Conservation (phyloP, 1,140 invertebrate genomes). For the Adoxophyes honmai region DNA sequence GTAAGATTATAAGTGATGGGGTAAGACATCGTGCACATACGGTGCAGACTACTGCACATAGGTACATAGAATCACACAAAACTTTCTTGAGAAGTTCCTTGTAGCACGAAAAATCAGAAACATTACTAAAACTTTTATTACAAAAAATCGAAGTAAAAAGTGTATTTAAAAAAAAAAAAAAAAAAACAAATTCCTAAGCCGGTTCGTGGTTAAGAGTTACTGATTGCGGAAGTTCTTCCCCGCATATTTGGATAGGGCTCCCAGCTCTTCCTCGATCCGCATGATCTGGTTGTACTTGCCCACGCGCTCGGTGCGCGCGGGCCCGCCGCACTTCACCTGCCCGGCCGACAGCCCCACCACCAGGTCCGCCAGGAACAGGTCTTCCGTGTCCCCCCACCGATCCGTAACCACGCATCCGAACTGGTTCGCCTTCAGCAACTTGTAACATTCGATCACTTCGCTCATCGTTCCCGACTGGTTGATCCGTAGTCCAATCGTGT, state of each 20-base stretch:
- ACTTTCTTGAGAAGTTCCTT: too few species aligned
- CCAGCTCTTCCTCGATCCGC: slow-evolving; percentile 98
- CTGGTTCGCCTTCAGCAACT: slow-evolving; percentile 91
- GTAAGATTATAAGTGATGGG: too few species aligned
- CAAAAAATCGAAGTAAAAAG: too few species aligned
- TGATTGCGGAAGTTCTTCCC: slow-evolving; percentile 91
- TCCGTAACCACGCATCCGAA: slow-evolving; percentile 98
- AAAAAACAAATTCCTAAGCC: too few species aligned
- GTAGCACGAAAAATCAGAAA: too few species aligned
- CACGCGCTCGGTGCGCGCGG: slow-evolving; percentile 96
- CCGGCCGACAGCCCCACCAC: slow-evolving; percentile 98
- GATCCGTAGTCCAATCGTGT: slow-evolving; percentile 95
- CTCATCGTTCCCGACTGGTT: slow-evolving; percentile 98
- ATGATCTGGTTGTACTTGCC: slow-evolving; percentile 99
- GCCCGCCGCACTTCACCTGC: slow-evolving; percentile 98
- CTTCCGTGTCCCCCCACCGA: slow-evolving; percentile 95
- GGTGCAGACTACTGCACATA: too few species aligned
- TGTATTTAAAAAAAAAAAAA: too few species aligned
- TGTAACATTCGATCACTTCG: slow-evolving; percentile 95
- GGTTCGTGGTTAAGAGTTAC: too few species aligned
- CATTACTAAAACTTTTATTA: too few species aligned
- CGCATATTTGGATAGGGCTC: slow-evolving; percentile 91
- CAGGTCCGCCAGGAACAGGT: slow-evolving; percentile 97
- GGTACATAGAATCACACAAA: too few species aligned
- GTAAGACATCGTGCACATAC: too few species aligned